Conservation (phyloP, 2,113 vertebrate genomes). For the Zosterops lateralis region DNA sequence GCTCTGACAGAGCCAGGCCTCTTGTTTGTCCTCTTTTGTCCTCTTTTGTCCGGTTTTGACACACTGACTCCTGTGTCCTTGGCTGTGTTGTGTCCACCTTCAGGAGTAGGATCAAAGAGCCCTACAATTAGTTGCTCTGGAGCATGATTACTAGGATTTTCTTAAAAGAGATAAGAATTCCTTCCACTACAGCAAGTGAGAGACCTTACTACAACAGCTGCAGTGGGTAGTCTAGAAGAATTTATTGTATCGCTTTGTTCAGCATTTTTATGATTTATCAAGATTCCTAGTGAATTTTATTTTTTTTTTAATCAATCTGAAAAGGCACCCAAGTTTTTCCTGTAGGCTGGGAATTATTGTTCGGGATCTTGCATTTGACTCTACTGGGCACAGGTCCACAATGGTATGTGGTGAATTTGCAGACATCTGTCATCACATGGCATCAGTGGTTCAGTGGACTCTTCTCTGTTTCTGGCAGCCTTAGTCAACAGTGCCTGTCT, state of each 20-base stretch:
- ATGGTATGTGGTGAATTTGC: not conserved
- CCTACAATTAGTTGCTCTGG: not conserved
- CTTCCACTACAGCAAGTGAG: not conserved
- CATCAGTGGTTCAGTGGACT: not conserved
- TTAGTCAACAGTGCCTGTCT: not conserved
- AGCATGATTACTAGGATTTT: not conserved
- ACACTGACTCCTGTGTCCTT: not conserved
- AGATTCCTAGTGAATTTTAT: not conserved
- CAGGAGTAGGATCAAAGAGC: not conserved
- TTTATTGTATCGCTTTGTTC: not conserved
- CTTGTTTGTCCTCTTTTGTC: not conserved
- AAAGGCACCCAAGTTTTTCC: not conserved
- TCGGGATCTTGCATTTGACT: not conserved
- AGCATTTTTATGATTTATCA: not conserved
- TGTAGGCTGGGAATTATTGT: not conserved
- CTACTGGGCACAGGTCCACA: not conserved
- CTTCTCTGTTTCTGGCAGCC: not conserved
- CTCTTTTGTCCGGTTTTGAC: not conserved
- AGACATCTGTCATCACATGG: not conserved
- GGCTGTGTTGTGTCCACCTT: not conserved
- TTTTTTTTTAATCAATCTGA: not conserved
- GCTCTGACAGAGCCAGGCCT: not conserved
- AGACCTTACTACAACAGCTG: accelerated
- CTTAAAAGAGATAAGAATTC: not conserved
- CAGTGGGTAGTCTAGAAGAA: not conserved